Base-by-base conservation (phyloP, 1,140 invertebrate genomes). In the Acromyrmex echinatior region DNA sequence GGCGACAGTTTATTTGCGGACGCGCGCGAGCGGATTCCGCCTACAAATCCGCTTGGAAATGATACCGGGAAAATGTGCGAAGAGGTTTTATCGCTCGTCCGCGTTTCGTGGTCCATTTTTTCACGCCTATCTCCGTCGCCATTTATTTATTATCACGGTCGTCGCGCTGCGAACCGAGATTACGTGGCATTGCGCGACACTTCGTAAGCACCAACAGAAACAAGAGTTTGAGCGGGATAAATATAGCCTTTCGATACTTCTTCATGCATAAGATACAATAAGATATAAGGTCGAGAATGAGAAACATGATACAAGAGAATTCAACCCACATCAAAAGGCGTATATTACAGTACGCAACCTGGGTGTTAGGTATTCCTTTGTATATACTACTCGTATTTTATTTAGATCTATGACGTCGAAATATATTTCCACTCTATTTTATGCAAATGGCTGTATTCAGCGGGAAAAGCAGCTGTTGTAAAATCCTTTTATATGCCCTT, bases 41-140 rank as follows among this genome's bases (percentile, higher is more conserved):
- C 90, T 73, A 91, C 90, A 68, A 74, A 84, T 90, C 84, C 73
- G 60, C 60, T 88, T 70, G 58, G 78, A 45, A 88, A 91, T 76
- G 76, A 74, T 78, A 56, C 60, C 18, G 68, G 65, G 39, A 7
- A 56, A n/a, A n/a, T 18, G 25, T 10, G 39, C 25, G 35, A 53
- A 58, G 28, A 65, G 5, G 28, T 79, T 91, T 68, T 91, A 91
- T 91, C 90, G 79, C 49, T 39, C 28, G 62, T 53, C 81, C 53
- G 65, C 70, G 35, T 68, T 31, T 25, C 53, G 82, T 91, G 89
- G 76, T 84, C 89, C 85, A 89, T 88, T 91, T 91, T 56, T 88
- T 88, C 76, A 60, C 88, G 63, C 63, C 74, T 91, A 91, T 91
- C 90, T 49, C 53, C 25, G 14, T 14, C 45, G 49, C 45, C 78